Evolutionary conservation across 2,797 vertebrate species (phyloP).

Genomic region (Parauchenoglanis punctatus): DNA sequence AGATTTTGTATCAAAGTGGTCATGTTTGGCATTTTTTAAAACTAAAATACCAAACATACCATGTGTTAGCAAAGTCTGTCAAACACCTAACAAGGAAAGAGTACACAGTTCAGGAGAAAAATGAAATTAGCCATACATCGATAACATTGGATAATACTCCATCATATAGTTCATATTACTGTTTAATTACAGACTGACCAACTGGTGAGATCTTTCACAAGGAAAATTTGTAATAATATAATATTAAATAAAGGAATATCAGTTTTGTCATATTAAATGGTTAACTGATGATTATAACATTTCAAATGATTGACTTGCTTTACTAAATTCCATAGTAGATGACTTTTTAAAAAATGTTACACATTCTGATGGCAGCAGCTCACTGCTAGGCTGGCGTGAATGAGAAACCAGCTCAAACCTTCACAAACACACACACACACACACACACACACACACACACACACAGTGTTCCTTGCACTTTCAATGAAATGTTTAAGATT

Average conservation of each 20-base stretch:
- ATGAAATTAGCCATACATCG: not conserved
- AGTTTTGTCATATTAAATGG: not conserved
- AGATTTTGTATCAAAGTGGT: not conserved
- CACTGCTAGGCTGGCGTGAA: not conserved
- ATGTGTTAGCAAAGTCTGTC: not conserved
- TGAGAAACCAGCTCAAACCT: constrained; percentile 6
- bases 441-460: not conserved
- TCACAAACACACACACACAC: not conserved
- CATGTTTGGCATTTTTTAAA: not conserved
- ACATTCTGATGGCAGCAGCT: not conserved
- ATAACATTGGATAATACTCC: not conserved
- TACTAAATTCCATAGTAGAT: not conserved
- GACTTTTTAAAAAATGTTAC: not conserved
- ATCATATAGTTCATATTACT: not conserved
- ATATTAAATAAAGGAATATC: not conserved
- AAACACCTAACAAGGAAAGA: not conserved
- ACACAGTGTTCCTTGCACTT: not conserved
- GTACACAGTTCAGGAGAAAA: not conserved
- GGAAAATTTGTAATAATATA: not conserved
- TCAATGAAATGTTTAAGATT: not conserved
- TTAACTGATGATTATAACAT: not conserved
- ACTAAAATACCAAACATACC: not conserved
- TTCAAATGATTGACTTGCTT: not conserved
- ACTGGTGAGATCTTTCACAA: not conserved
- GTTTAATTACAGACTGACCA: not conserved